Base-by-base conservation (phyloP, 37 sponge, comb jelly and placozoan species). In the Oopsacas minuta region DNA sequence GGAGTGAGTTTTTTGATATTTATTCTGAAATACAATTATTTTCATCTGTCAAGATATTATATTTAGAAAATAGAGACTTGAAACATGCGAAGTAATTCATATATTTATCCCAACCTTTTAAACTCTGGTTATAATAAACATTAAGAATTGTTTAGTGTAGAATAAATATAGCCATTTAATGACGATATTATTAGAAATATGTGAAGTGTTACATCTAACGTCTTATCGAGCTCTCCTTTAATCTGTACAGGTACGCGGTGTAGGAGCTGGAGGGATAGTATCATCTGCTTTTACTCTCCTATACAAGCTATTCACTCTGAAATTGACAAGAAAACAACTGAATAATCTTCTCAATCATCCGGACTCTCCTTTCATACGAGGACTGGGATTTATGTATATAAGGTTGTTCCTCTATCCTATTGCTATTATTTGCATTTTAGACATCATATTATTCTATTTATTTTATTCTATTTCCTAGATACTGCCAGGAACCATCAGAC, bases 241-340 rank as follows among this genome's bases (percentile, higher is more conserved):
- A 20, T 5, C 20, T 36, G 81, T 83, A 1, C 86, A 97, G 99
- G 99, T 98, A 20, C 88, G 99, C 25, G 99, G 99, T 25, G 99
- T 98, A 35, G 94, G 94, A 35, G 94, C 99, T 34, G 99, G 99
- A 28, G 99, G 99, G 20, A 93, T 98, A 36, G 96, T 98, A 36
- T 95, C 96, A 38, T 90, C 93, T 81, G 92, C 99, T 0, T 98
- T 81, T 83, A 95, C 96, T 69, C 88, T 98, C 36, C 92, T 98
- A 34, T 98, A 86, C 88, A 98, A 98, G 83, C 93, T 98, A 35
- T 98, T 95, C 86, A 93, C 94, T 12, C 89, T 98, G 87, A 95
- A 90, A 52, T 87, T 98, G 81, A 98, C 99, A 23, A 89, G 99
- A 52, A 95, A 93, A 82, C 99, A 98, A 85, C 51, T 98, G 32